phyloP scores from a whole-genome alignment of 1,140 invertebrate genomes.

The Planococcus citri region DNA sequence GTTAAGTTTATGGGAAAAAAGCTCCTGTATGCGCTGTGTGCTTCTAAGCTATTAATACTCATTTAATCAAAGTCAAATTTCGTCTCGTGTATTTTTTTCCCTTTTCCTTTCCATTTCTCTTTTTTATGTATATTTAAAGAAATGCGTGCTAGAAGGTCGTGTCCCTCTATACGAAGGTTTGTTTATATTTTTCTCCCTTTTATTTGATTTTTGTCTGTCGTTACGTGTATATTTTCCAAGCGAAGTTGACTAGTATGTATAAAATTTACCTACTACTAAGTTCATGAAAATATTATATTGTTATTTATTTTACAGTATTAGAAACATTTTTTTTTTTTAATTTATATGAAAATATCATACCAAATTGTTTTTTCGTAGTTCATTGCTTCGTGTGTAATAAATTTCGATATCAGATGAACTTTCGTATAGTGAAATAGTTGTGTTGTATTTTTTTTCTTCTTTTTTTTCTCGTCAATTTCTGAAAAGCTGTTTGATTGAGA shows the following conservation, averaged over 20 bases:
- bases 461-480: too few species aligned
- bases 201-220: background rate
- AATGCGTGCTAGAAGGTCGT: background rate
- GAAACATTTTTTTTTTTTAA: background rate
- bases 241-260: background rate
- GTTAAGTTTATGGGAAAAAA: too few species aligned
- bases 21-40: too few species aligned
- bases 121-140: too few species aligned
- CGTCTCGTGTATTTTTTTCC: too few species aligned
- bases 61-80: too few species aligned
- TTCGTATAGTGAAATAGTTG: background rate
- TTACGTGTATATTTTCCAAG: background rate
- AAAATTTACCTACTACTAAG: background rate
- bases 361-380: slow-evolving; percentile 3
- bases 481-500: too few species aligned
- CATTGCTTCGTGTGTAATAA: background rate
- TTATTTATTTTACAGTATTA: background rate
- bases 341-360: background rate
- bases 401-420: background rate
- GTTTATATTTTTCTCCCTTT: background rate
- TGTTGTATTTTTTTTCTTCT: too few species aligned
- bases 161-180: background rate
- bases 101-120: too few species aligned
- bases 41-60: too few species aligned
- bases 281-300: background rate